These are phyloP conservation scores for Gymnarchus niloticus DNA, from an alignment of 2,113 vertebrate species.

Conservation along the genomic window DNA sequence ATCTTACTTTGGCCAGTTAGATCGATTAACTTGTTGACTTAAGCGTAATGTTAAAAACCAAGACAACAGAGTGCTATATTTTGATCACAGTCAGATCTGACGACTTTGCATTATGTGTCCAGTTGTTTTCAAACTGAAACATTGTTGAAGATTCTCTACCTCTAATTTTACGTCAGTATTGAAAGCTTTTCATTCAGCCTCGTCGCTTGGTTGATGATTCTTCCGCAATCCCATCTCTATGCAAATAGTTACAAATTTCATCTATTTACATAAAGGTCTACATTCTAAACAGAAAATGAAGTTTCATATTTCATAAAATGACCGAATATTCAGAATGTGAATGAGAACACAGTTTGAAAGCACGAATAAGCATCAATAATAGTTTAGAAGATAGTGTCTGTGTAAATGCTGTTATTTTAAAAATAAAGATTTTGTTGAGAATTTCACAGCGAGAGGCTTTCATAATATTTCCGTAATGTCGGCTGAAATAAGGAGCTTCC, in stretches of 20 bases:
- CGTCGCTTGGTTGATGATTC: too few species aligned
- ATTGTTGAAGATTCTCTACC: neutral
- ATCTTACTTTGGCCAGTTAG: neutral
- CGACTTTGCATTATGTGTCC: neutral
- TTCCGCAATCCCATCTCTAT: too few species aligned
- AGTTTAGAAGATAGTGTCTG: neutral
- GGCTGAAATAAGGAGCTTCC: neutral
- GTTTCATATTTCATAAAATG: too few species aligned
- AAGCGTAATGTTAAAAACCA: neutral
- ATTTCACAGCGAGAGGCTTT: neutral
- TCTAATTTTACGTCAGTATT: too few species aligned
- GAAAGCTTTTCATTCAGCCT: too few species aligned
- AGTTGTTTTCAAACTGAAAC: neutral
- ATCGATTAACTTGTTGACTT: neutral
- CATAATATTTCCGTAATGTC: too few species aligned
- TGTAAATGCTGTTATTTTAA: neutral
- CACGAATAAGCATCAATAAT: neutral
- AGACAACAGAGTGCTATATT: neutral
- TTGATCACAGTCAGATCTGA: neutral
- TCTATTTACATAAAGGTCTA: too few species aligned
- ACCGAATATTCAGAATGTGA: neutral
- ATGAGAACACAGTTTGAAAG: neutral
- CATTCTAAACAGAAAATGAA: too few species aligned
- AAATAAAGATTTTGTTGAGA: neutral
- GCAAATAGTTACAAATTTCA: too few species aligned